phyloP scores from a whole-genome alignment of 2,113 vertebrate genomes.

The Halichoeres trimaculatus region DNA sequence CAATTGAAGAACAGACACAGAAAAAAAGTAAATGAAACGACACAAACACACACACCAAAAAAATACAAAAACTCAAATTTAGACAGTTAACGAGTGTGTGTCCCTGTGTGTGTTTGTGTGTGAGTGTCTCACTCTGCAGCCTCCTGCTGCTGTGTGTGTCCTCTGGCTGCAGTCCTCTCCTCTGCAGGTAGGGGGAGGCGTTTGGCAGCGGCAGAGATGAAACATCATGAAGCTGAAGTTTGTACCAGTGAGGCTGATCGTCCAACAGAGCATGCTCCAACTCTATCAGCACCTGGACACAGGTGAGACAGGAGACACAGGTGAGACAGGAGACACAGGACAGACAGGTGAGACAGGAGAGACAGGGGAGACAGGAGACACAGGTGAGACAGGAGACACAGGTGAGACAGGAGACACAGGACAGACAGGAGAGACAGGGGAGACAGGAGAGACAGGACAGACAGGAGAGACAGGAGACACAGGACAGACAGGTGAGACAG shows the following conservation, averaged over 20 bases:
- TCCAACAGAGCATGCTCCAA: slow-evolving; percentile 95
- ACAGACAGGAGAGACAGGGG: no score
- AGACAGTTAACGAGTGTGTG: neutral
- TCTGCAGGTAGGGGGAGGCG: slow-evolving; percentile 90
- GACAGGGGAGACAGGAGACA: no score
- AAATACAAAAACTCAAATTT: no score
- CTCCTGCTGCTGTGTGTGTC: slow-evolving; percentile 71
- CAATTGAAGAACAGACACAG: slow-evolving; percentile 22
- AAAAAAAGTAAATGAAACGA: slow-evolving; percentile 1
- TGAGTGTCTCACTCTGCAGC: slow-evolving; percentile 89
- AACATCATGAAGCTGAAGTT: slow-evolving; percentile 92
- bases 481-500: no score
- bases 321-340: no score
- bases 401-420: no score
- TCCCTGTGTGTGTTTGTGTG: slow-evolving; percentile 14
- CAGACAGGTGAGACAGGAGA: no score
- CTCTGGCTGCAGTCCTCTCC: slow-evolving; percentile 89
- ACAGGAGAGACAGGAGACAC: no score
- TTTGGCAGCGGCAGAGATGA: slow-evolving; percentile 92
- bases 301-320: no score
- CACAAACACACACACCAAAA: no score
- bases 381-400: no score
- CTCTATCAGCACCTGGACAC: slow-evolving; percentile 91
- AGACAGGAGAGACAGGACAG: no score
- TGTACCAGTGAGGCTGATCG: slow-evolving; percentile 98